Evolutionary conservation across 2,113 vertebrate genomes (phyloP), one percentile per base, ranked within the genome.

Genomic region (Mormyrus iriodes): DNA sequence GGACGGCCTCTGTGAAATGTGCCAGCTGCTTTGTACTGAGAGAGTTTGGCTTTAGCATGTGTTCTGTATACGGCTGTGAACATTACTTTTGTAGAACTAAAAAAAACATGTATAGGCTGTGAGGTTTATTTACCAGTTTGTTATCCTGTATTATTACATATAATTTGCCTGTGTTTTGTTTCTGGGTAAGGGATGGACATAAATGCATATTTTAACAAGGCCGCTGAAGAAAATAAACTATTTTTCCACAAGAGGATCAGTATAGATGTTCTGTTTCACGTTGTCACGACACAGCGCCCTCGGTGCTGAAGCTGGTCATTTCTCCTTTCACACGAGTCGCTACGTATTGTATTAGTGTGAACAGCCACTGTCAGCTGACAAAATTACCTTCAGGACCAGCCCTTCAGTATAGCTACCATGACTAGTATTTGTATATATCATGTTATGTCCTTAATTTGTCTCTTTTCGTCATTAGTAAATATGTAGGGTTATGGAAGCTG

Each of bases 51-150:
- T 31, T 65, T 52, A 3, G 82, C 88, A 82, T 90, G 85, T 86
- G 65, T 90, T 85, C 48, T 58, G 88, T 91, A 85, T 88, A 89
- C 79, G 88, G 84, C 82, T 86, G 86, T 88, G 83, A 84, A 84
- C 88, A 89, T 58, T 79, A 83, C 84, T 91, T 89, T 86, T 89
- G 88, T 88, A 90, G 85, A 89, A 89, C 48, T 84, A 84, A 87
- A 90, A 58, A 10, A 58, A 52, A 24, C 79, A 35, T 10, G 6
- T 85, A 51, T 82, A 89, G 21, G 88, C 48, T 61, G 24, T 89
- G 88, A 52, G 53, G 24, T 84, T 85, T 58, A 83, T 42, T 82
- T 88, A 82, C 79, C n/a, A 89, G 19, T 46, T 39, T 88, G 88
- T 88, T n/a, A 35, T 86, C 82, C 53, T 69, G 89, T 85, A 90